phyloP scores from a whole-genome alignment of 2,113 vertebrate genomes.

The Todiramphus chloris region DNA sequence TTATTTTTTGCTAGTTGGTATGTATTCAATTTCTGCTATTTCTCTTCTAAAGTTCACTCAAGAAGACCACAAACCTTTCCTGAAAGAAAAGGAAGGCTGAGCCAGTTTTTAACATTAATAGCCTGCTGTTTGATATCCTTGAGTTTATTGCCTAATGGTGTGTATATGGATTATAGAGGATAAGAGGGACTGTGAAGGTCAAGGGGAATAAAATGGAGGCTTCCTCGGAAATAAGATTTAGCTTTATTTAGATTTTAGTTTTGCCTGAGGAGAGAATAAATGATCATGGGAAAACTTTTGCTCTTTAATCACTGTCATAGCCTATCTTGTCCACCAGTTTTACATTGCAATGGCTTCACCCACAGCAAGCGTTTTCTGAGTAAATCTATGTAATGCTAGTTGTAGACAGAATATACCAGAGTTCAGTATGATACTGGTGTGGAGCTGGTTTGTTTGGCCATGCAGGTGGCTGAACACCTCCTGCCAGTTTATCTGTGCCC shows the following conservation, averaged over 20 bases:
- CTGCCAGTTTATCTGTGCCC: not conserved
- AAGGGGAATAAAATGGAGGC: not conserved
- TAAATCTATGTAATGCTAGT: not conserved
- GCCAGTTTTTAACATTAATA: slow-evolving; percentile 5
- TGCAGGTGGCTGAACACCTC: not conserved
- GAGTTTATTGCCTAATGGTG: not conserved
- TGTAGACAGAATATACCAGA: not conserved
- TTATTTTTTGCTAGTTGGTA: not conserved
- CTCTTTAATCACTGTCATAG: not conserved
- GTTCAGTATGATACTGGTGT: no score
- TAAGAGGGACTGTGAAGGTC: not conserved
- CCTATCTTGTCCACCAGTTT: not conserved
- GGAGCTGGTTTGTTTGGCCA: not conserved
- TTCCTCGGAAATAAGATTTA: not conserved
- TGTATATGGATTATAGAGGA: not conserved
- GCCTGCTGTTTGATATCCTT: not conserved
- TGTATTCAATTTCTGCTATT: not conserved
- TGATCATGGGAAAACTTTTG: not conserved
- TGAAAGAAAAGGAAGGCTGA: slow-evolving; percentile 7
- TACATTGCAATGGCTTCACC: not conserved
- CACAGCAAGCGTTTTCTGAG: not conserved
- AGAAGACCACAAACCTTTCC: not conserved
- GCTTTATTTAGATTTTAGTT: not conserved
- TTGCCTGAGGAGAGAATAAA: not conserved
- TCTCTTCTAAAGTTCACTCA: not conserved